Conservation (phyloP, 2,797 vertebrate genomes). For the Falco novaeseelandiae region DNA sequence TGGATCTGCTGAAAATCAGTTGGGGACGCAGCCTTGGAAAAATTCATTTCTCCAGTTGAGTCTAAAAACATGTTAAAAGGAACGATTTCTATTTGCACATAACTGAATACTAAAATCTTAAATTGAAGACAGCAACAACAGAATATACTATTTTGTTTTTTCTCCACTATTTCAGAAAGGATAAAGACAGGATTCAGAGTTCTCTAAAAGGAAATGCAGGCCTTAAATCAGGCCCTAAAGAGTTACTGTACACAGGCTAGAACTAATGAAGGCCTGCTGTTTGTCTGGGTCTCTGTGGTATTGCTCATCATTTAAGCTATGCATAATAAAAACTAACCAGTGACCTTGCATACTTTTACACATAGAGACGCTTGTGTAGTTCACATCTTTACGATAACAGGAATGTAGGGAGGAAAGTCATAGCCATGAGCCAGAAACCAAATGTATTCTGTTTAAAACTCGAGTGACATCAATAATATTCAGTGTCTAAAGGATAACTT, state of each 20-base stretch:
- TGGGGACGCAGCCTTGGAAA: background rate
- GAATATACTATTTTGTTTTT: background rate
- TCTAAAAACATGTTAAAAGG: background rate
- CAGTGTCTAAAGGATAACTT: background rate
- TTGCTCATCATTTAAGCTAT: constrained; percentile 19
- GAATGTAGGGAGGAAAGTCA: background rate
- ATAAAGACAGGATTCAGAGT: background rate
- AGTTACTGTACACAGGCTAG: background rate
- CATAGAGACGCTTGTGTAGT: background rate
- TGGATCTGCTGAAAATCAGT: background rate
- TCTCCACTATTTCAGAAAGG: background rate
- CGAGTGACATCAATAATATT: background rate
- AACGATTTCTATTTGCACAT: background rate
- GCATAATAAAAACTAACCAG: constrained; percentile 29
- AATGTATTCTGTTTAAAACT: background rate
- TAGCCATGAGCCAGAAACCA: background rate
- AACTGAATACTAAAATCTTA: background rate
- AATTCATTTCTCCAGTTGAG: background rate
- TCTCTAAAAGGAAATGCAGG: background rate
- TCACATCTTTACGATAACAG: background rate
- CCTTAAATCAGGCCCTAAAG: background rate
- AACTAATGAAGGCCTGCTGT: background rate
- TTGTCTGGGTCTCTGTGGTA: background rate
- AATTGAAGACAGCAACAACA: background rate
- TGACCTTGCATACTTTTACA: background rate